These are phyloP conservation scores for Agrypnus murinus DNA, from an alignment of 2,888 invertebrate genomes.

Conservation along the genomic window DNA sequence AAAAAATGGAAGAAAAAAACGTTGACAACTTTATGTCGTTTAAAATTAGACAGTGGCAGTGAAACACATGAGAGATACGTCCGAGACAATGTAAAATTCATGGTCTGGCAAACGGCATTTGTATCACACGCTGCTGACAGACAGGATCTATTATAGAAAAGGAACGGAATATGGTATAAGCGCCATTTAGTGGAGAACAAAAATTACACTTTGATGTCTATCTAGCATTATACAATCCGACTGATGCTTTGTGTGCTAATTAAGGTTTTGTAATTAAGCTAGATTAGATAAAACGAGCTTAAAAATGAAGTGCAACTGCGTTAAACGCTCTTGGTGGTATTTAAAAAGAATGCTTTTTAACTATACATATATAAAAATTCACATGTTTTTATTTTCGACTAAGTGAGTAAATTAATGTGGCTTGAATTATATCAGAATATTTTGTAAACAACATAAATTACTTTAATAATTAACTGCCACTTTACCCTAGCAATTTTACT, in stretches of 20 bases:
- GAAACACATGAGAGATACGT: constrained; percentile 29
- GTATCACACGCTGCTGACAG: constrained; percentile 36
- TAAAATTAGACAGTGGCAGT: constrained; percentile 29
- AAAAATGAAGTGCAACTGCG: constrained; percentile 16
- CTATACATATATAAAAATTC: too few relatives aligned
- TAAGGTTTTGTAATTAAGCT: constrained; percentile 30
- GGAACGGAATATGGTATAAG: constrained; percentile 11
- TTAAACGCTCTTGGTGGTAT: too few relatives aligned
- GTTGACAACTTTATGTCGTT: constrained; percentile 41
- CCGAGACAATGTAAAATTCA: constrained; percentile 39
- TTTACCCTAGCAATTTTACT: too few relatives aligned
- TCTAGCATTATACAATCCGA: constrained; percentile 22
- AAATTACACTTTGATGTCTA: constrained; percentile 34
- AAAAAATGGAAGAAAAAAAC: constrained; percentile 24
- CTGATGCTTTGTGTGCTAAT: constrained; percentile 34
- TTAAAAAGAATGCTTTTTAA: too few relatives aligned
- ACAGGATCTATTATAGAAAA: constrained; percentile 31
- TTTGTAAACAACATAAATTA: too few relatives aligned
- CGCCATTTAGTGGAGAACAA: constrained; percentile 25
- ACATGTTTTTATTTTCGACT: too few relatives aligned
- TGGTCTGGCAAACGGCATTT: constrained; percentile 39
- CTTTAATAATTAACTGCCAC: too few relatives aligned
- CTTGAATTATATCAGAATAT: too few relatives aligned
- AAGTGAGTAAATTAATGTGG: too few relatives aligned
- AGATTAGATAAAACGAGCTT: constrained; percentile 32